phyloP scores from a whole-genome alignment of 2,888 invertebrate genomes.

The Caradrina clavipalpis region DNA sequence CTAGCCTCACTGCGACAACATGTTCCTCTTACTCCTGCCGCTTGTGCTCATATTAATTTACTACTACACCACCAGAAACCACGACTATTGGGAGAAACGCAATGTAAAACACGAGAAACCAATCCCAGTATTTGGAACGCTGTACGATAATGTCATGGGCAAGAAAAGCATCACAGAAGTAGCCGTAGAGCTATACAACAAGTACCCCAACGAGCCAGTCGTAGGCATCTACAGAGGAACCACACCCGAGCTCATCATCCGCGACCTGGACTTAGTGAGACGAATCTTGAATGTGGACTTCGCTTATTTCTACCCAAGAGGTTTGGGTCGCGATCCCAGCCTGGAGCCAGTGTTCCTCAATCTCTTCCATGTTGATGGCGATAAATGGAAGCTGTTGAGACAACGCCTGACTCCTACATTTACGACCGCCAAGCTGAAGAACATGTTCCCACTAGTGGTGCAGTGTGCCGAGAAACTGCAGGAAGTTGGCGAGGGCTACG shows the following conservation, averaged over 20 bases:
- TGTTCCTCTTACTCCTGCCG: slow-evolving; percentile 62
- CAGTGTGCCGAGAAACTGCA: slow-evolving; percentile 79
- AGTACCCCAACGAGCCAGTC: slow-evolving; percentile 79
- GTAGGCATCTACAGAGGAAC: slow-evolving; percentile 78
- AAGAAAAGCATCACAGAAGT: slow-evolving; percentile 71
- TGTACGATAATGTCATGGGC: slow-evolving; percentile 70
- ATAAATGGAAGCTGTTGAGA: slow-evolving; percentile 79
- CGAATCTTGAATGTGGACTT: slow-evolving; percentile 77
- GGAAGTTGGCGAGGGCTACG: slow-evolving; percentile 66
- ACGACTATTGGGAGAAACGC: slow-evolving; percentile 77
- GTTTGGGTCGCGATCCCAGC: slow-evolving; percentile 70
- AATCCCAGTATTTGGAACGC: slow-evolving; percentile 77
- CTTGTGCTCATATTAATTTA: slow-evolving; percentile 66
- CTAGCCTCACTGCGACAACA: slow-evolving; percentile 42
- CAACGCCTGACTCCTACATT: slow-evolving; percentile 82
- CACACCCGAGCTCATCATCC: slow-evolving; percentile 76
- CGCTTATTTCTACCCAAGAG: slow-evolving; percentile 74
- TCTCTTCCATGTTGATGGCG: slow-evolving; percentile 79
- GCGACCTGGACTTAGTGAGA: slow-evolving; percentile 76
- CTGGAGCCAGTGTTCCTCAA: slow-evolving; percentile 74
- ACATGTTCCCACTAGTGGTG: slow-evolving; percentile 82
- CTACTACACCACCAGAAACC: slow-evolving; percentile 73
- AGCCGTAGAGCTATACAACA: slow-evolving; percentile 73
- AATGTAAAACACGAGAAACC: slow-evolving; percentile 78
- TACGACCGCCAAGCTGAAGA: slow-evolving; percentile 80